Evolutionary conservation across 2,113 vertebrate genomes (phyloP).

Genomic region (Megaceryle maxima): DNA sequence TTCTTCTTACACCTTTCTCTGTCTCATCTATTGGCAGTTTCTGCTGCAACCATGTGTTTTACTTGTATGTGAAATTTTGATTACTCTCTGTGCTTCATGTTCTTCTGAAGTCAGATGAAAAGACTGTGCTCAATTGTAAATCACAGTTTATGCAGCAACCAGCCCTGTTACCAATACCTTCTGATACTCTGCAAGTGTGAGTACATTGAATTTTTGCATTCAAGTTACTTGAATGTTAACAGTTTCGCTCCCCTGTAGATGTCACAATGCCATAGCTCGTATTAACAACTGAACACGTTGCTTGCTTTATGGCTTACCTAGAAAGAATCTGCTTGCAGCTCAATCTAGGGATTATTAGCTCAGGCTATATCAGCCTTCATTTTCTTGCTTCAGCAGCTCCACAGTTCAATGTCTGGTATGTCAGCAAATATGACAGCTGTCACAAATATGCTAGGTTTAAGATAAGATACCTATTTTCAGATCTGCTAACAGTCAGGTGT

Average conservation of each 20-base stretch:
- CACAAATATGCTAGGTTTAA: conserved; percentile 21
- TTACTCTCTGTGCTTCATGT: background rate
- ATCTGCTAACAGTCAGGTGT: conserved; percentile 16
- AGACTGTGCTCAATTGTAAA: background rate
- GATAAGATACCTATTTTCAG: conserved; percentile 53
- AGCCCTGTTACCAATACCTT: background rate
- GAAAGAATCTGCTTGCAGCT: background rate
- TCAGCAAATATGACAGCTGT: conserved; percentile 54
- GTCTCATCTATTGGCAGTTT: background rate
- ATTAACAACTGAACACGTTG: background rate
- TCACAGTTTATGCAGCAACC: background rate
- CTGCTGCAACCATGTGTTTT: background rate
- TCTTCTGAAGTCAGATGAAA: background rate
- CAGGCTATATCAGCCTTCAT: background rate
- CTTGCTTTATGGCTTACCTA: background rate
- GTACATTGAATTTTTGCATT: background rate
- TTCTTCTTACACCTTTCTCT: background rate
- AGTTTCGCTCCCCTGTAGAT: background rate
- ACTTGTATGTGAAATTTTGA: background rate
- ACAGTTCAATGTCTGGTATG: background rate
- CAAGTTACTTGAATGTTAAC: background rate
- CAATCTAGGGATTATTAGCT: background rate
- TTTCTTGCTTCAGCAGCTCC: background rate
- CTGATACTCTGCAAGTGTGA: background rate
- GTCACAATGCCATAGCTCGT: background rate